These are phyloP conservation scores for Naja naja DNA, from an alignment of 2,113 vertebrate species.

Conservation along the genomic window DNA sequence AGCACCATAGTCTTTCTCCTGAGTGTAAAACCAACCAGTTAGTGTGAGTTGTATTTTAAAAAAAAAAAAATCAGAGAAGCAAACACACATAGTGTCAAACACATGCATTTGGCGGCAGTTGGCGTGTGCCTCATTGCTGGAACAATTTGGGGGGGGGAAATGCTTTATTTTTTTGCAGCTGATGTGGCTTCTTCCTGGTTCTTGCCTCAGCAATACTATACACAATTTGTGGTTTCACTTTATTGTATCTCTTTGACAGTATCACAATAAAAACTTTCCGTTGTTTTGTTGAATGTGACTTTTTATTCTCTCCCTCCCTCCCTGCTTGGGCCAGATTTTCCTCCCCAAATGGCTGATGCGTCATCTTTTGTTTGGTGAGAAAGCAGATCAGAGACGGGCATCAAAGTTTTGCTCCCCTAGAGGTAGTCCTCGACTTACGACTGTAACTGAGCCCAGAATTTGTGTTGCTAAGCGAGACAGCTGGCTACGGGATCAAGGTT, in stretches of 20 bases:
- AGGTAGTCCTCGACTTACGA: too few species aligned
- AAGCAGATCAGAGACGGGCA: neutral
- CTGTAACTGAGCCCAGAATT: too few species aligned
- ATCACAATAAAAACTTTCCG: constrained; percentile 92
- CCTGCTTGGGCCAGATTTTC: neutral
- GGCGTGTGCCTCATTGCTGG: constrained; percentile 75
- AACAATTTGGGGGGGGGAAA: constrained; percentile 10
- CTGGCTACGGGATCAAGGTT: neutral
- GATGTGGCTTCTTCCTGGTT: constrained; percentile 72
- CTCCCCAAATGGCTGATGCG: neutral
- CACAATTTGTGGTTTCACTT: constrained; percentile 87
- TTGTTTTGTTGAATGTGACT: constrained; percentile 64
- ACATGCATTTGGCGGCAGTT: constrained; percentile 74
- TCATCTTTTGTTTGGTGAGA: neutral
- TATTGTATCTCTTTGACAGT: constrained; percentile 84
- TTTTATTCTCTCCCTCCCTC: constrained; percentile 7
- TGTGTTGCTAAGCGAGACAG: too few species aligned
- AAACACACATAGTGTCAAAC: constrained; percentile 68
- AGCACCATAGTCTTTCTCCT: constrained; percentile 25
- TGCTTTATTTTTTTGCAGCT: constrained; percentile 74
- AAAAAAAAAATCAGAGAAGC: constrained; percentile 52
- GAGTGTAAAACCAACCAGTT: constrained; percentile 31
- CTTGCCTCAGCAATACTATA: constrained; percentile 83
- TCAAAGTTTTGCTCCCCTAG: too few species aligned
- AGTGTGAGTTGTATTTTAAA: constrained; percentile 12